Conservation (phyloP, 2,113 vertebrate genomes). For the Eublepharis macularius region DNA sequence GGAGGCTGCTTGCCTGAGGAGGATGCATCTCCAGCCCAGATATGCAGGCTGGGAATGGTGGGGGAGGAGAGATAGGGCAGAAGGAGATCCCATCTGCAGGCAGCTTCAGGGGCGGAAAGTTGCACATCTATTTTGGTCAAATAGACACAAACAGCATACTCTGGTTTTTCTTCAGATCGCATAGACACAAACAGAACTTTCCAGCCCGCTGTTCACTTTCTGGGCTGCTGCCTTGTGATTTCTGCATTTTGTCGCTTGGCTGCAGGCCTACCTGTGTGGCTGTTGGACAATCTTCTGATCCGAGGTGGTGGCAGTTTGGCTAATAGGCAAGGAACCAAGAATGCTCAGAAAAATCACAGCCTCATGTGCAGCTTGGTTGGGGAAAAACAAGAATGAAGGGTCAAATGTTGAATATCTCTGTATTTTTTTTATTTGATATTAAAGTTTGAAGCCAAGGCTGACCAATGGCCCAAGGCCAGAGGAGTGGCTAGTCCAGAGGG, state of each 20-base stretch:
- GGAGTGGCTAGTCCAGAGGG: background rate
- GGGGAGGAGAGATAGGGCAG: background rate
- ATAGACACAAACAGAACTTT: too few relatives aligned
- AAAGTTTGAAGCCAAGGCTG: background rate
- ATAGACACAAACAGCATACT: too few relatives aligned
- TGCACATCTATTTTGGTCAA: background rate
- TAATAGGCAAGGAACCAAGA: background rate
- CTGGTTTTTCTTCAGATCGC: too few relatives aligned
- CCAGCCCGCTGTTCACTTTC: background rate
- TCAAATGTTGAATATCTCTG: background rate
- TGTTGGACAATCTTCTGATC: background rate
- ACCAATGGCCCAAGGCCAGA: background rate
- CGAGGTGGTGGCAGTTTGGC: background rate
- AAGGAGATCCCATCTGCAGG: background rate
- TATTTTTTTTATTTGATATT: background rate
- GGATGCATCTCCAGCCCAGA: background rate
- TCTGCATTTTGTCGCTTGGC: background rate
- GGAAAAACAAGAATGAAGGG: background rate
- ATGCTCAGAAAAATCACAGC: background rate
- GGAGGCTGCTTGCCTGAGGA: background rate
- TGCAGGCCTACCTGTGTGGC: too few relatives aligned
- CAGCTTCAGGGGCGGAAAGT: too few relatives aligned
- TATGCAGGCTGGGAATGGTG: background rate
- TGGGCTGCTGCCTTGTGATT: background rate
- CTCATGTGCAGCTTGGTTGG: too few relatives aligned